phyloP scores from a whole-genome alignment of 2,888 invertebrate species.

The Chrysolina haemoptera region DNA sequence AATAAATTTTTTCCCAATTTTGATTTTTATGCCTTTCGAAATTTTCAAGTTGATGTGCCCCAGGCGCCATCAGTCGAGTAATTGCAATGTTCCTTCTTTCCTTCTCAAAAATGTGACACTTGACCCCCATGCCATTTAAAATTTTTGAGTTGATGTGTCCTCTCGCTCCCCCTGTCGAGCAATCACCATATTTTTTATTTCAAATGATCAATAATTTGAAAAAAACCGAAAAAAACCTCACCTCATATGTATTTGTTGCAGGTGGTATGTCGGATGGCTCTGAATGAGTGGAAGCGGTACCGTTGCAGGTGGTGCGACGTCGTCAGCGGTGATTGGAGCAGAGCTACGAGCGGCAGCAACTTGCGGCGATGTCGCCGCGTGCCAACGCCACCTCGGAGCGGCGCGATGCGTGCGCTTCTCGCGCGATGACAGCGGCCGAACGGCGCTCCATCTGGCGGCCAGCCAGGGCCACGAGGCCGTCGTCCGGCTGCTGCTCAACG shows the following conservation, averaged over 20 bases:
- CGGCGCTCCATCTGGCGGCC: constrained; percentile 68
- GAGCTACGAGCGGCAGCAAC: constrained; percentile 66
- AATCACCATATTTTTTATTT: too few species aligned
- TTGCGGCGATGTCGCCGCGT: constrained; percentile 65
- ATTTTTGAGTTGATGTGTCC: too few species aligned
- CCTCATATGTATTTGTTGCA: constrained; percentile 48
- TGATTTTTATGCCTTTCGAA: too few species aligned
- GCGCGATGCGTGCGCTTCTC: constrained; percentile 66
- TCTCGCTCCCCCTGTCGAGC: too few species aligned
- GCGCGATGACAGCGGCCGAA: constrained; percentile 66
- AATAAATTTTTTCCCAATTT: too few species aligned
- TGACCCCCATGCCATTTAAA: too few species aligned
- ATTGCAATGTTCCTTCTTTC: too few species aligned
- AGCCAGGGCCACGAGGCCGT: constrained; percentile 65
- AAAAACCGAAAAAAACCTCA: too few species aligned
- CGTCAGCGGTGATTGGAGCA: constrained; percentile 55
- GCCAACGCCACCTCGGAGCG: constrained; percentile 63
- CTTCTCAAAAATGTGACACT: too few species aligned
- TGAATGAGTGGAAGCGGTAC: constrained; percentile 61
- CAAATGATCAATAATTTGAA: too few species aligned
- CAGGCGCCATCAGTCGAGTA: too few species aligned
- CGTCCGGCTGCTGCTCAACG: constrained; percentile 65
- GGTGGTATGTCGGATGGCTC: constrained; percentile 68
- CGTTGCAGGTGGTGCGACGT: constrained; percentile 51
- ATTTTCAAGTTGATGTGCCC: too few species aligned